phyloP scores from a whole-genome alignment of 2,113 vertebrate species.

The Scytalopus superciliaris region DNA sequence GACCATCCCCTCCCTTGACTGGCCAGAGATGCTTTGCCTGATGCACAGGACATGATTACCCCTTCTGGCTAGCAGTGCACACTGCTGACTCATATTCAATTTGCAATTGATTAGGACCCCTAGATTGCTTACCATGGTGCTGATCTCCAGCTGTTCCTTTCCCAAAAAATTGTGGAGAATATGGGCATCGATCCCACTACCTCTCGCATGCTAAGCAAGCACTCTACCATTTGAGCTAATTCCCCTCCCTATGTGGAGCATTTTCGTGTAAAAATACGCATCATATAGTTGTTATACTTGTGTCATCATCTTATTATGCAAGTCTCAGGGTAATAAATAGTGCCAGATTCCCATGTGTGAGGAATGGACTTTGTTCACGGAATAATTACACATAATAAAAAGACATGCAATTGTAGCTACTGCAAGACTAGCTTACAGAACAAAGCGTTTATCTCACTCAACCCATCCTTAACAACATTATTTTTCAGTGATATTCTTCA shows the following conservation, averaged over 20 bases:
- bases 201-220: constrained; percentile 79
- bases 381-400: constrained; percentile 26
- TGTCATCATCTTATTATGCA: constrained; percentile 18
- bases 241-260: background rate
- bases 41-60: fast-evolving
- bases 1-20: background rate
- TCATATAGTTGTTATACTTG: background rate
- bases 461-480: background rate
- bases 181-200: constrained; percentile 73
- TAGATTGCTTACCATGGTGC: background rate
- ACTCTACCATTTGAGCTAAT: constrained; percentile 58
- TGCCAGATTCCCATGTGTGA: background rate
- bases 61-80: background rate
- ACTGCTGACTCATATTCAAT: fast-evolving
- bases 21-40: fast-evolving
- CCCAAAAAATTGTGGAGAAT: constrained; percentile 59
- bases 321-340: constrained; percentile 54
- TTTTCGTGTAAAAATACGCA: background rate
- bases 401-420: background rate
- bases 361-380: constrained; percentile 3
- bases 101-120: background rate
- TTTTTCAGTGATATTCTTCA: background rate
- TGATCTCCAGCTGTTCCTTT: background rate
- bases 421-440: background rate
- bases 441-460: background rate